Evolutionary conservation across 2,797 vertebrate genomes (phyloP).

Genomic region (Ctenosaura bakeri): DNA sequence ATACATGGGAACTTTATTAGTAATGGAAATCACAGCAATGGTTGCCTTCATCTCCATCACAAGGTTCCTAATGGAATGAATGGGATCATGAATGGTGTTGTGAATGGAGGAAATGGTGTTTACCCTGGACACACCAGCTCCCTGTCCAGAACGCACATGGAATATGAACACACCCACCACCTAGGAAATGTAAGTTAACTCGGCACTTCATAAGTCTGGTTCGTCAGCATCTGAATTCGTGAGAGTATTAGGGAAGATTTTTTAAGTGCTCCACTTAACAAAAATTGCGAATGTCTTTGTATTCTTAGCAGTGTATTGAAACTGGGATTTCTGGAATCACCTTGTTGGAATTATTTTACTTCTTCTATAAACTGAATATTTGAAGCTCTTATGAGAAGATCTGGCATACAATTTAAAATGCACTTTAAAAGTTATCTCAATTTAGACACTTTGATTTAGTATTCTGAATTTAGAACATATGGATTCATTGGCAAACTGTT

Average conservation of each 20-base stretch:
- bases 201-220: not conserved
- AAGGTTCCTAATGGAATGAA: conserved; percentile 83
- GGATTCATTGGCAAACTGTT: not conserved
- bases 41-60: conserved; percentile 90
- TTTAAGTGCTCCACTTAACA: not conserved
- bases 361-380: not conserved
- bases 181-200: conserved; percentile 77
- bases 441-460: not conserved
- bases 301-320: not conserved
- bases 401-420: not conserved
- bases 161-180: conserved; percentile 87
- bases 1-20: conserved; percentile 84
- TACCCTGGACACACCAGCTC: conserved; percentile 83
- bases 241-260: not conserved
- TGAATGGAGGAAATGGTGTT: conserved; percentile 74
- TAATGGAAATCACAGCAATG: conserved; percentile 80
- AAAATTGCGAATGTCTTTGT: not conserved
- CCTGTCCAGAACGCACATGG: conserved; percentile 75
- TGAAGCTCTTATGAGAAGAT: not conserved
- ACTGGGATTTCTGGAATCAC: not conserved
- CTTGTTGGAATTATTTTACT: not conserved
- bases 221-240: not conserved
- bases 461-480: not conserved
- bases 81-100: conserved; percentile 82
- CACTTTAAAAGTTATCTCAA: not conserved